These are phyloP conservation scores for Oscheius sp. DNA, from an alignment of 2,888 invertebrate species.

Conservation along the genomic window DNA sequence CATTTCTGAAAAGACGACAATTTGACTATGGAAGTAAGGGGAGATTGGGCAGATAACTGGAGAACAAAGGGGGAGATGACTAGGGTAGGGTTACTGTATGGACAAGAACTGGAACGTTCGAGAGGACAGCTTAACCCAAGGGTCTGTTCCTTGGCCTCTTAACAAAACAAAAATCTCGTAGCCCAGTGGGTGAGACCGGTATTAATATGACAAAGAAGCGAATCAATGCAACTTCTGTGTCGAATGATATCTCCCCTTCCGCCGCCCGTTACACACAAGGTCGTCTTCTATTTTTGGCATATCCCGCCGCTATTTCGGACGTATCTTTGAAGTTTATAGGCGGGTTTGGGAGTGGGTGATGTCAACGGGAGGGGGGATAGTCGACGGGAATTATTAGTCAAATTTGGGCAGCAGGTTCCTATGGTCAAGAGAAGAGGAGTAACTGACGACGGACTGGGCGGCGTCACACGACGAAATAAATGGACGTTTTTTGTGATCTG, in stretches of 20 bases:
- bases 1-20: constrained; percentile 16
- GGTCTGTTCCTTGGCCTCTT: too few species aligned
- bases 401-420: too few species aligned
- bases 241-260: constrained; percentile 9
- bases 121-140: background rate
- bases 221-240: constrained; percentile 11
- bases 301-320: background rate
- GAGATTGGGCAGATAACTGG: background rate
- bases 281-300: constrained; percentile 16
- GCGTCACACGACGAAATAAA: too few species aligned
- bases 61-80: background rate
- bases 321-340: too few species aligned
- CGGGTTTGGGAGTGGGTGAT: too few species aligned
- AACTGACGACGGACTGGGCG: too few species aligned
- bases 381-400: too few species aligned
- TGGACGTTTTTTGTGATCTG: too few species aligned
- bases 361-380: too few species aligned
- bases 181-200: background rate
- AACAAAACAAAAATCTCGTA: background rate
- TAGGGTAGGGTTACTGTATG: constrained; percentile 1
- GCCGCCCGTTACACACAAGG: background rate
- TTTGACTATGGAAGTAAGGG: background rate
- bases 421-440: too few species aligned
- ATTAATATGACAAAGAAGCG: constrained; percentile 9
- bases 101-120: background rate